Percentiles rank a stretch among this genome's conserved stretches.
Evolutionary conservation across 2,113 vertebrate species (phyloP).

Genomic region (Rissa tridactyla): DNA sequence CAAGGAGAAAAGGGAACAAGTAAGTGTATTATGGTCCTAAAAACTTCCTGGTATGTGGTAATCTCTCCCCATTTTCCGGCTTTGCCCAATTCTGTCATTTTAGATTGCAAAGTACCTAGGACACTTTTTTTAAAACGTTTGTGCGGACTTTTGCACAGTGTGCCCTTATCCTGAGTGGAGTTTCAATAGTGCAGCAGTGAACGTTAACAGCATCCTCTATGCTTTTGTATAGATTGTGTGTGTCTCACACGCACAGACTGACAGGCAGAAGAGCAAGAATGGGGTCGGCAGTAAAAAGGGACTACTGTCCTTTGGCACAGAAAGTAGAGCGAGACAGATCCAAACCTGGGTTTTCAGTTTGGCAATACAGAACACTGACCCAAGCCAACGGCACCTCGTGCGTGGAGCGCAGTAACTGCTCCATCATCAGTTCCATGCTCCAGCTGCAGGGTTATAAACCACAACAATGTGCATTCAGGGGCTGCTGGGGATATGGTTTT

Average conservation of each 20-base stretch:
- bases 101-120: neutral
- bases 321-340: neutral
- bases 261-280: neutral
- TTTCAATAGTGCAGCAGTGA: neutral
- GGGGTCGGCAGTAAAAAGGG: neutral
- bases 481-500: neutral
- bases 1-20: slow-evolving; percentile 16
- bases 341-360: neutral
- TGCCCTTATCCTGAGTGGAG: neutral
- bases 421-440: neutral
- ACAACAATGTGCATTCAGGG: neutral
- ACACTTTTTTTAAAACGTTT: neutral
- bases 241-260: neutral
- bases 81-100: neutral
- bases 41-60: slow-evolving; percentile 1
- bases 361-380: neutral
- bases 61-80: neutral
- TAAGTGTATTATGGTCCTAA: slow-evolving; percentile 22
- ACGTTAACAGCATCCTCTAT: neutral
- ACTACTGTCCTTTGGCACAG: neutral
- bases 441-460: neutral
- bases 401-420: neutral
- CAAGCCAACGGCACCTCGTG: rapidly evolving
- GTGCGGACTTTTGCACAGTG: neutral
- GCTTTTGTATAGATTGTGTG: neutral